Evolutionary conservation across 2,888 invertebrate species (phyloP).

Genomic region (Scaptomyza tumidula): DNA sequence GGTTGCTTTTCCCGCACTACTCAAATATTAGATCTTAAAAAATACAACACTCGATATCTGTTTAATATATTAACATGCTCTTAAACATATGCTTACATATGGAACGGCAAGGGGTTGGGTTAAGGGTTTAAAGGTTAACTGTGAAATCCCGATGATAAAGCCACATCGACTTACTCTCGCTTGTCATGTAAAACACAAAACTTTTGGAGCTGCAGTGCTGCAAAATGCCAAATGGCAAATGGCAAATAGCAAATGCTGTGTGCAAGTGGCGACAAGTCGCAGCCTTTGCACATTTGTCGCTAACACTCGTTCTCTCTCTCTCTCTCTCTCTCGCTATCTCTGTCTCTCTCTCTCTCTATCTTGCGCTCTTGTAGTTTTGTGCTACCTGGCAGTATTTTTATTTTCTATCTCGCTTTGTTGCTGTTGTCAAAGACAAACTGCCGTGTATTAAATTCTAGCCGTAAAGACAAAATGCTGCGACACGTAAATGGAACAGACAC

Average conservation of each 20-base stretch:
- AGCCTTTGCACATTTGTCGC: conserved; percentile 70
- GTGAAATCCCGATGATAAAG: conserved; percentile 42
- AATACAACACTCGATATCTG: not conserved
- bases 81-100: not conserved
- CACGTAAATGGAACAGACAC: conserved; percentile 48
- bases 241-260: conserved; percentile 29
- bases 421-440: conserved; percentile 75
- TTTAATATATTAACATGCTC: conserved; percentile 21
- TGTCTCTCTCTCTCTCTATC: not conserved
- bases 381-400: conserved; percentile 42
- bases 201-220: conserved; percentile 45
- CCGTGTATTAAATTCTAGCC: conserved; percentile 77
- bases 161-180: conserved; percentile 51
- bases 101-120: conserved; percentile 10
- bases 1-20: no score
- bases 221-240: conserved; percentile 26
- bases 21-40: no score
- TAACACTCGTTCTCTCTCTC: no score
- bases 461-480: conserved; percentile 76
- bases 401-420: conserved; percentile 6
- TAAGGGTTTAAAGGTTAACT: conserved; percentile 18
- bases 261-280: conserved; percentile 75
- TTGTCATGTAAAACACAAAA: conserved; percentile 73
- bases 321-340: not conserved
- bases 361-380: not conserved